phyloP scores from a whole-genome alignment of 2,113 vertebrate species.

The Protobothrops mucrosquamatus region DNA sequence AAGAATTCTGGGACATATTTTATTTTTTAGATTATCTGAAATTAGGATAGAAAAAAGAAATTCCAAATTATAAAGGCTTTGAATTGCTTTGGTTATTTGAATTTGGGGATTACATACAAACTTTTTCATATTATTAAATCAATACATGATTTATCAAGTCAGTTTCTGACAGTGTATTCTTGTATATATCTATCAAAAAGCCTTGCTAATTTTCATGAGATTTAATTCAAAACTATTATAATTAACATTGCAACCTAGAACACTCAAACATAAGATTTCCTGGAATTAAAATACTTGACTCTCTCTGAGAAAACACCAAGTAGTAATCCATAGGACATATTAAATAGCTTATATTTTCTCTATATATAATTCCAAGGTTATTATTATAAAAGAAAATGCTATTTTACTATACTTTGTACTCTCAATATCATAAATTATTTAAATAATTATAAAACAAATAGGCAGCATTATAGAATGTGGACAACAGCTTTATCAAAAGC shows the following conservation, averaged over 20 bases:
- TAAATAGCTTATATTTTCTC: background rate
- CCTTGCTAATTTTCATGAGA: background rate
- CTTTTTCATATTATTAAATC: slow-evolving; percentile 33
- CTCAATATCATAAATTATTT: background rate
- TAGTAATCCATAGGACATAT: background rate
- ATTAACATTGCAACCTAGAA: background rate
- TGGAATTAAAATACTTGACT: background rate
- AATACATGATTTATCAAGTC: slow-evolving; percentile 30
- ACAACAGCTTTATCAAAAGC: background rate
- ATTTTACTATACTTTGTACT: background rate
- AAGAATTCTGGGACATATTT: background rate
- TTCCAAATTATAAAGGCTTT: background rate
- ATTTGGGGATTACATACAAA: slow-evolving; percentile 47
- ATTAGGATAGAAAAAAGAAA: background rate
- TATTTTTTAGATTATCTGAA: background rate
- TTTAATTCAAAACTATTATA: background rate
- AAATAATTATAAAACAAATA: background rate
- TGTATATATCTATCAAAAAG: background rate
- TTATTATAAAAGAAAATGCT: background rate
- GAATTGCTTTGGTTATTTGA: slow-evolving; percentile 38
- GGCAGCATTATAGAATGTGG: background rate
- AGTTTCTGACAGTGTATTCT: background rate
- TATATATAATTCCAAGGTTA: background rate
- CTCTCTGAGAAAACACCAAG: background rate
- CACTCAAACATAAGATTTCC: background rate